A percentile compares a stretch with the other conserved stretches of the same genome.
phyloP scores from a whole-genome alignment of 2,797 vertebrate genomes.

The Tamandua tetradactyla region DNA sequence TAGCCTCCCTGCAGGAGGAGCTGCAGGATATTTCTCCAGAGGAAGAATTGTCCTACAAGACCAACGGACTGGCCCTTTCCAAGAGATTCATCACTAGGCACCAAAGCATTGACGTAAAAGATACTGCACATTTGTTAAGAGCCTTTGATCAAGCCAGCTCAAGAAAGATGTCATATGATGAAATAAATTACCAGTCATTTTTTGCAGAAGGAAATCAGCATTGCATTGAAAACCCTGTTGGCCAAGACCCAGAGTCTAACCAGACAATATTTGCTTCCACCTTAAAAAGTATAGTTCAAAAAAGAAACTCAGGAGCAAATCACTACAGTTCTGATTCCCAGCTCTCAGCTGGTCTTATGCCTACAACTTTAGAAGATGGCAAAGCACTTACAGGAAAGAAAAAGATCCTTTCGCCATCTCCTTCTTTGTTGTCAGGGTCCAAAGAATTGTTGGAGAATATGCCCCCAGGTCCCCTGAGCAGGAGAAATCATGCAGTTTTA shows the following conservation, averaged over 20 bases:
- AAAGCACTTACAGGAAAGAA: constrained; percentile 85
- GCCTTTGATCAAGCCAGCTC: constrained; percentile 84
- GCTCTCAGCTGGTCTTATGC: constrained; percentile 82
- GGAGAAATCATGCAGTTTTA: constrained; percentile 82
- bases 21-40: constrained; percentile 84
- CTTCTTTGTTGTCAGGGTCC: constrained; percentile 85
- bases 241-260: constrained; percentile 84
- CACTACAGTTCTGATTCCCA: constrained; percentile 94
- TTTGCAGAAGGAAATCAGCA: constrained; percentile 86
- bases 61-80: constrained; percentile 80
- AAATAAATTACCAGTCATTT: constrained; percentile 85
- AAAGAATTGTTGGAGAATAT: constrained; percentile 87
- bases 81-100: constrained; percentile 86
- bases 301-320: constrained; percentile 88
- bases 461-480: constrained; percentile 74
- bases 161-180: constrained; percentile 90
- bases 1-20: constrained; percentile 88
- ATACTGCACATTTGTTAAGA: constrained; percentile 84
- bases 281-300: constrained; percentile 88
- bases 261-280: constrained; percentile 88
- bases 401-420: constrained; percentile 86
- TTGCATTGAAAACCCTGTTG: constrained; percentile 76
- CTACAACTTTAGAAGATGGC: constrained; percentile 80
- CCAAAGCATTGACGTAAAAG: constrained; percentile 90
- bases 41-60: constrained; percentile 86